These are phyloP conservation scores for Lordiphosa fenestrarum DNA, from an alignment of 2,888 invertebrate genomes.

Conservation along the genomic window DNA sequence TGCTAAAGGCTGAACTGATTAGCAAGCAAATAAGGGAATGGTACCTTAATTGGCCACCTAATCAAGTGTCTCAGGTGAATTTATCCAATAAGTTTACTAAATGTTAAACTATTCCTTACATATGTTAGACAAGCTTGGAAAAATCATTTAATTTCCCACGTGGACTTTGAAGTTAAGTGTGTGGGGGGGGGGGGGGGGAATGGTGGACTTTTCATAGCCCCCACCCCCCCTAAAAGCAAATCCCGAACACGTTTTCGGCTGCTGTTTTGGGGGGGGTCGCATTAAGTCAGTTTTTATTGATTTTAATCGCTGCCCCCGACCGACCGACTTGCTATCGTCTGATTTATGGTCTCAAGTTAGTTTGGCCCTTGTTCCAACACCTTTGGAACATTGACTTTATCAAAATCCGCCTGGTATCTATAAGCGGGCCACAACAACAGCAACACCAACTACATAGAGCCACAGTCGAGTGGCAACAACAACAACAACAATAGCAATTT, in stretches of 20 bases:
- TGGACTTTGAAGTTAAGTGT: too few relatives aligned
- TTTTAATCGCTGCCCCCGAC: slow-evolving; percentile 53
- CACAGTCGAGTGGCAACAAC: slow-evolving; percentile 1
- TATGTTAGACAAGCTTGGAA: too few relatives aligned
- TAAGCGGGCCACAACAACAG: slow-evolving; percentile 23
- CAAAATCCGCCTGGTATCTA: slow-evolving; percentile 51
- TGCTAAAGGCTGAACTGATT: too few relatives aligned
- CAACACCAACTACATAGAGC: too few relatives aligned
- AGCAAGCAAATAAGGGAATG: too few relatives aligned
- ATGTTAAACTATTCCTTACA: too few relatives aligned
- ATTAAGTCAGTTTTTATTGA: slow-evolving; percentile 49
- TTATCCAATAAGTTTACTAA: too few relatives aligned
- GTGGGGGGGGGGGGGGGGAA: too few relatives aligned
- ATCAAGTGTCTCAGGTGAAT: too few relatives aligned
- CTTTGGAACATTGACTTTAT: slow-evolving; percentile 53
- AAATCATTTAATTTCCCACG: too few relatives aligned
- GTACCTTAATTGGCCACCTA: too few relatives aligned
- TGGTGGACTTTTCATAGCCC: not conserved
- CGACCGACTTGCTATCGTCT: slow-evolving; percentile 27
- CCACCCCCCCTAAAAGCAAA: slow-evolving; percentile 2
- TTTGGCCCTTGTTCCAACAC: slow-evolving; percentile 29
- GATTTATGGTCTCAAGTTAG: slow-evolving; percentile 30
- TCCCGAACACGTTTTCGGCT: slow-evolving; percentile 26
- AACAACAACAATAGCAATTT: slow-evolving; percentile 22
- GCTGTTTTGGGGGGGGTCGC: slow-evolving; percentile 20